Conservation (phyloP, 1,140 invertebrate species). For the Ostrea denselamellosa region DNA sequence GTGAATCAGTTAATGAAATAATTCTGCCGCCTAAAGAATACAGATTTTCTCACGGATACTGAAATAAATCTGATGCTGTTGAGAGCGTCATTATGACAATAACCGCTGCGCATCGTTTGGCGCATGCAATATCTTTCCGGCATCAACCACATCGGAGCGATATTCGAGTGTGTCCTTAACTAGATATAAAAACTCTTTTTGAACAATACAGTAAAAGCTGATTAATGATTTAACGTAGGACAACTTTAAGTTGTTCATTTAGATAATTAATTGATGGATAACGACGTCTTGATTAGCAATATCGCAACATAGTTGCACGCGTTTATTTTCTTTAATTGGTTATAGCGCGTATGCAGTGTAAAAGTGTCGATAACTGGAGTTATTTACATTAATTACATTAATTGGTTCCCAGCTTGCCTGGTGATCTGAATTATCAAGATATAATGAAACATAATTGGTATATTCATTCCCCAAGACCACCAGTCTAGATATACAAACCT, state of each 20-base stretch:
- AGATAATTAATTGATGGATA: slow-evolving; percentile 30
- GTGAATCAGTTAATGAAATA: slow-evolving; percentile 37
- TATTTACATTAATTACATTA: background rate
- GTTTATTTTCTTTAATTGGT: background rate
- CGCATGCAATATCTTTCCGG: slow-evolving; percentile 28
- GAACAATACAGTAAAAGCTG: slow-evolving; percentile 18
- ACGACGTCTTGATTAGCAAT: background rate
- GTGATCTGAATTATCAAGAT: too few relatives aligned
- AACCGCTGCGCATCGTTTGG: slow-evolving; percentile 33
- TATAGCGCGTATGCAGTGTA: background rate
- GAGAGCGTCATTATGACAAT: slow-evolving; percentile 2
- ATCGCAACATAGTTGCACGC: background rate
- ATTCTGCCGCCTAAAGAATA: slow-evolving; percentile 28
- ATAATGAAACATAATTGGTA: too few relatives aligned
- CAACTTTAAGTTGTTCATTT: slow-evolving; percentile 25
- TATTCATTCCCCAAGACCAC: too few relatives aligned
- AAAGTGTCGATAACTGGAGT: background rate
- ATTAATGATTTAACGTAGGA: background rate
- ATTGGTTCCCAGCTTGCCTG: too few relatives aligned
- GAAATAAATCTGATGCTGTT: background rate
- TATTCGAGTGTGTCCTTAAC: background rate
- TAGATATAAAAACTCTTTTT: slow-evolving; percentile 19
- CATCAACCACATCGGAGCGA: background rate
- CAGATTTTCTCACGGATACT: slow-evolving; percentile 32
- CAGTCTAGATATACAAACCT: too few relatives aligned